Conservation (phyloP, 1,140 invertebrate genomes). For the Aphidius gifuensis region DNA sequence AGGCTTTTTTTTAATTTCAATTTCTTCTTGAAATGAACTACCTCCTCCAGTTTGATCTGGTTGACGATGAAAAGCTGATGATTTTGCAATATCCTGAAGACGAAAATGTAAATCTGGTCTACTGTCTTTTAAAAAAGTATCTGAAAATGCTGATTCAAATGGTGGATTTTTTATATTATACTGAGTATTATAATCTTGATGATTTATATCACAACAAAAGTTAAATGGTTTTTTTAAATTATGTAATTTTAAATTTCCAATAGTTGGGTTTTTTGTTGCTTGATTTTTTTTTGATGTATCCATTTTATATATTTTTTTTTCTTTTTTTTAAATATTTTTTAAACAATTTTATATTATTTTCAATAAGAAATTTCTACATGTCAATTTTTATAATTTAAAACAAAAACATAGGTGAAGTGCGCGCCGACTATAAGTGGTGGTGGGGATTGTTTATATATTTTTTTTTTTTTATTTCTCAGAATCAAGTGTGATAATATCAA, state of each 20-base stretch:
- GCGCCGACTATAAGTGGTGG: no score
- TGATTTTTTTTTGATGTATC: slow-evolving; percentile 18
- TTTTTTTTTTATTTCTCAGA: no score
- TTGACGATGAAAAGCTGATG: neutral
- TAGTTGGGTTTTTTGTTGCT: slow-evolving; percentile 6
- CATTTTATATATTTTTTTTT: no score
- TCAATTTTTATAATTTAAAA: no score
- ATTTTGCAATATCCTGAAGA: slow-evolving; percentile 29
- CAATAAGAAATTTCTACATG: neutral
- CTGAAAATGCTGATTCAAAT: slow-evolving; percentile 21
- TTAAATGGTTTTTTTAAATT: slow-evolving; percentile 37
- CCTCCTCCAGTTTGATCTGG: neutral
- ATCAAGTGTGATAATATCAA: no score
- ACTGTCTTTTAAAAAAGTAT: slow-evolving; percentile 23
- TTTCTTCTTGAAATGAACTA: slow-evolving; percentile 14
- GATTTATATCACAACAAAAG: slow-evolving; percentile 40
- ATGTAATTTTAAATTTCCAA: slow-evolving; percentile 11
- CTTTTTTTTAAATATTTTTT: no score
- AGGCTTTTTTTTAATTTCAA: slow-evolving; percentile 11
- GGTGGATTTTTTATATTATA: slow-evolving; percentile 23
- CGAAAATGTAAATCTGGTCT: slow-evolving; percentile 38
- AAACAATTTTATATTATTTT: neutral
- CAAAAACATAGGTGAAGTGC: no score
- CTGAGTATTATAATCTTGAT: slow-evolving; percentile 29
- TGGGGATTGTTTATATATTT: no score